Conservation (phyloP, 2,113 vertebrate genomes). For the Geococcyx californianus region DNA sequence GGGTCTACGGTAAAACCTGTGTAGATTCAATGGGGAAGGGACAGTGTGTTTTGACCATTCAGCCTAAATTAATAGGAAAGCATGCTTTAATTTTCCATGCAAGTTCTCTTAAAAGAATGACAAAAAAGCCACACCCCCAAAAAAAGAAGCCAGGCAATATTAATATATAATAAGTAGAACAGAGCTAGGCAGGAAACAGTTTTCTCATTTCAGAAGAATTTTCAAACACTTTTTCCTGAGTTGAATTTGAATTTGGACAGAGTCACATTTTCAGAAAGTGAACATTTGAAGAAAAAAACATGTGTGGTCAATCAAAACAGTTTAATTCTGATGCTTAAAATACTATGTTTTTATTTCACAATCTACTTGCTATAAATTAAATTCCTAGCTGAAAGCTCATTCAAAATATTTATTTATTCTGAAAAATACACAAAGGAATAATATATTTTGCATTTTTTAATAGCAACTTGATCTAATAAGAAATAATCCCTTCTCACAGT, state of each 20-base stretch:
- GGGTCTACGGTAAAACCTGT: neutral
- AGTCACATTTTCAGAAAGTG: neutral
- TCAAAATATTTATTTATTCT: neutral
- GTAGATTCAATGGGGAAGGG: neutral
- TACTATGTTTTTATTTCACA: neutral
- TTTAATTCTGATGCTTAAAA: neutral
- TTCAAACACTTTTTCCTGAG: slow-evolving; percentile 17
- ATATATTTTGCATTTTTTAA: neutral
- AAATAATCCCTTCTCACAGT: neutral
- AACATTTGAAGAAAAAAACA: neutral
- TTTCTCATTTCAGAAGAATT: slow-evolving; percentile 44
- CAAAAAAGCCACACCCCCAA: slow-evolving; percentile 26
- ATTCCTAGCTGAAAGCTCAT: neutral
- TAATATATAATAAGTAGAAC: slow-evolving; percentile 2
- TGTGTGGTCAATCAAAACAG: neutral
- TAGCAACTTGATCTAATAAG: neutral
- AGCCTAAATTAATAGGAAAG: neutral
- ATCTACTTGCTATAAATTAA: neutral
- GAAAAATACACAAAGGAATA: neutral
- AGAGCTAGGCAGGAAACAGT: neutral
- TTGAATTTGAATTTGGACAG: neutral
- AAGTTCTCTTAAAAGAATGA: neutral
- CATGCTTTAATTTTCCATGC: neutral
- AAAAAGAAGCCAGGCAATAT: neutral
- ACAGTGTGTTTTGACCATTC: neutral